Percentiles rank a stretch among this genome's conserved stretches.
phyloP scores from a whole-genome alignment of 2,888 invertebrate genomes.

The Nymphalis c-album region DNA sequence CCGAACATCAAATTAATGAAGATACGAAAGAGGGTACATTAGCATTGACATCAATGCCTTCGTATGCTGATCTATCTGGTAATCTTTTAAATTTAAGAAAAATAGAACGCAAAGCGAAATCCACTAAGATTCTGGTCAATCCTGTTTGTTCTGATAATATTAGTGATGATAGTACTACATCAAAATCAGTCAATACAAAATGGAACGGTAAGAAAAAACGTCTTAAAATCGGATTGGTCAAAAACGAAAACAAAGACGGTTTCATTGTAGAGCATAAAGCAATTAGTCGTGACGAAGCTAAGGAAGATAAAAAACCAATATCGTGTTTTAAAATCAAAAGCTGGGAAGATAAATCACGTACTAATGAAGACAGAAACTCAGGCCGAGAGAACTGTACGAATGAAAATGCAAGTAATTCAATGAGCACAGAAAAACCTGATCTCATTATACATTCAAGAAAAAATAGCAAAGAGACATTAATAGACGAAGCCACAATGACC shows the following conservation, averaged over 20 bases:
- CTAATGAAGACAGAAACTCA: constrained; percentile 64
- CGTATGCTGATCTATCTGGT: constrained; percentile 60
- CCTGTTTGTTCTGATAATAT: constrained; percentile 73
- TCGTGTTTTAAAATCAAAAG: constrained; percentile 78
- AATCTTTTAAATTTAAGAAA: constrained; percentile 70
- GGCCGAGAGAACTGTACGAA: constrained; percentile 71
- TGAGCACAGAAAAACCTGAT: constrained; percentile 64
- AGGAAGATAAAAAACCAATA: constrained; percentile 71
- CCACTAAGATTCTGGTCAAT: constrained; percentile 77
- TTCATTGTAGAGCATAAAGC: constrained; percentile 58
- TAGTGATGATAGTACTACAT: constrained; percentile 71
- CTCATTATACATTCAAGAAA: constrained; percentile 69
- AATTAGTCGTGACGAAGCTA: constrained; percentile 65
- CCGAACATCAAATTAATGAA: constrained; percentile 57
- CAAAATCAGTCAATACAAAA: constrained; percentile 61
- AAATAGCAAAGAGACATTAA: constrained; percentile 60
- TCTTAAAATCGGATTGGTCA: constrained; percentile 61
- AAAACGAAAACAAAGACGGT: constrained; percentile 50
- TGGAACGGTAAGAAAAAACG: constrained; percentile 78
- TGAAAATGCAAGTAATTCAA: constrained; percentile 71
- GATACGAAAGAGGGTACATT: constrained; percentile 61
- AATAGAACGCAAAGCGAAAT: constrained; percentile 74
- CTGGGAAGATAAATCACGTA: constrained; percentile 68
- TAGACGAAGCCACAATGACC: constrained; percentile 65
- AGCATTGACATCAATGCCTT: constrained; percentile 63